Base-by-base conservation (phyloP, 2,797 vertebrate genomes). In the Tinamus major region DNA sequence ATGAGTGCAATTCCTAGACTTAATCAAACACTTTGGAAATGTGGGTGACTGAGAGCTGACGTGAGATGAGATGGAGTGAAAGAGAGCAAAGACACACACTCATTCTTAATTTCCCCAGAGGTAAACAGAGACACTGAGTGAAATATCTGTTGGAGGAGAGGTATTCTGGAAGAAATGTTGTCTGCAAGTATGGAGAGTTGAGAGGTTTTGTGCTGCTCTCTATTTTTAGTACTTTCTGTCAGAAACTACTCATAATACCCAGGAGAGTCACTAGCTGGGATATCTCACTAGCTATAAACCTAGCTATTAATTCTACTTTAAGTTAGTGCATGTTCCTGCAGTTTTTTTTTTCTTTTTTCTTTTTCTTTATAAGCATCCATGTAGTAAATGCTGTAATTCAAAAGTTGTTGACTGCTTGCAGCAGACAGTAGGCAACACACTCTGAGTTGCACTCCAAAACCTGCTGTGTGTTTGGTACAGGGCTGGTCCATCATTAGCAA, bases 1-100 rank as follows among this genome's bases (percentile, higher is more conserved):
- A 93, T 56, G 31, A 78, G 59, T 59, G 49, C 8, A 17, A 48
- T 70, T 79, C 63, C 74, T 83, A 83, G 79, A 74, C 3, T 5
- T 88, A 70, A 91, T 79, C 74, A 91, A 61, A 67, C 37, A 55
- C 46, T 65, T 67, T 46, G 79, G 91, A 59, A 92, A 78, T 35
- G 65, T 6, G 4, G 39, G 75, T 77, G 62, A 89, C 35, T 67
- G 56, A 70, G 79, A 88, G 63, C 46, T 91, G 76, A 91, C 56
- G n/a, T 0, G 4, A 65, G 90, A 70, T 33, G 46, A 91, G 74
- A 33, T 9, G 49, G 63, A 91, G 63, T 8, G 72, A 77, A 69
- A 53, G 48, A 79, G 49, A 77, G 51, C 44, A 92, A 76, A 87
- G 61, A 63, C 31, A 53, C 9, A 17, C 39, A 10, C 49, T 75